These are phyloP conservation scores for Coregonus sp. DNA, from an alignment of 2,797 vertebrate species.

Conservation along the genomic window DNA sequence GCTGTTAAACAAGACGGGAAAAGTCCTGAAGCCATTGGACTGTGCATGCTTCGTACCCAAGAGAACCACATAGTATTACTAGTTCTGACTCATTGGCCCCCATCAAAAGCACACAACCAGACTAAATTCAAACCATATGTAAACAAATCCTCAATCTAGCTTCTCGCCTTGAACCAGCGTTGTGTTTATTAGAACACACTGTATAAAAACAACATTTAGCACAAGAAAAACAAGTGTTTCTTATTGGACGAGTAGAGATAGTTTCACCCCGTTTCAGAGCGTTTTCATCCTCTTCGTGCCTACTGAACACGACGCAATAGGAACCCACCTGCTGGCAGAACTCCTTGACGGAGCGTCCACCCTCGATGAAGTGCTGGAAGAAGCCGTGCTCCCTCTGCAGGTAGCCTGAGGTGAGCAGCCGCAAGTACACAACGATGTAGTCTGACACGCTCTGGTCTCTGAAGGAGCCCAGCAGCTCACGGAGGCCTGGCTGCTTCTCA, in stretches of 20 bases:
- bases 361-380: conserved; percentile 95
- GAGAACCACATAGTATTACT: background rate
- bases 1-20: background rate
- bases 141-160: background rate
- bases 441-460: conserved; percentile 94
- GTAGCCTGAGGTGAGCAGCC: conserved; percentile 92
- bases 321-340: conserved; percentile 90
- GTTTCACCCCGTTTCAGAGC: background rate
- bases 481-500: conserved; percentile 85
- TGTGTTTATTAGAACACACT: background rate
- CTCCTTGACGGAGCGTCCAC: conserved; percentile 92
- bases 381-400: conserved; percentile 86
- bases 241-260: background rate
- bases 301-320: background rate
- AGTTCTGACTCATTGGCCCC: background rate
- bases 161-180: background rate
- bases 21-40: background rate
- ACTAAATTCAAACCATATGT: background rate
- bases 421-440: conserved; percentile 93
- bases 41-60: background rate
- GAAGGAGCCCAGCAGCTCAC: conserved; percentile 86
- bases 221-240: background rate
- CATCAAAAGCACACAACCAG: background rate
- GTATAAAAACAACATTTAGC: background rate
- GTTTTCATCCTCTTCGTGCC: background rate